Base-by-base conservation (phyloP, 2,888 invertebrate species). In the Apamea monoglypha region DNA sequence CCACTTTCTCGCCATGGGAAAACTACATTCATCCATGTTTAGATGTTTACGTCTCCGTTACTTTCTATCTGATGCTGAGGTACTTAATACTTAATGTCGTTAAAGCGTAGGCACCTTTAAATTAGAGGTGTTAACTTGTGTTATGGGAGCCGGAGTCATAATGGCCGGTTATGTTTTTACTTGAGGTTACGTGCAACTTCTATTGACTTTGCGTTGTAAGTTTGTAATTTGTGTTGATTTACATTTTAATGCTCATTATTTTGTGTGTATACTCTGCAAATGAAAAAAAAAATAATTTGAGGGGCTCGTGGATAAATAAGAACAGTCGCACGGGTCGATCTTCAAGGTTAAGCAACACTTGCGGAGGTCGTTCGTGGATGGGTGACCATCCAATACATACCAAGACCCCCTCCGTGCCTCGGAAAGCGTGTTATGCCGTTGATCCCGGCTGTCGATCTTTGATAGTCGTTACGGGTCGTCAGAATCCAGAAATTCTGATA, bases 1-100 rank as follows among this genome's bases (percentile, higher is more conserved):
- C 94, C 92, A 95, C 96, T 96, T 96, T 96, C 96, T 95, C 90
- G 90, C 92, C 94, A 96, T 96, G 96, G 95, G 96, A 96, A 96
- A 94, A 93, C 91, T 90, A 87, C 93, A 92, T 93, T 91, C 92
- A 91, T 89, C 90, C 89, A 91, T 92, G 91, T 92, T 91, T 90
- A 91, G 89, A 91, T 92, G 91, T 92, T 91, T 90, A 91, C 91
- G 90, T 91, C 90, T 91, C 81, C 75, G 84, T 87, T 88, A 87
- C 90, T 90, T 90, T 90, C 90, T 90, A 90, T 78, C 81, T 76
- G 86, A 81, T 83, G 83, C 75, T 76, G 80, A 50, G 67, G 66
- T 84, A 73, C 80, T 75, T 77, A 71, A n/a, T 61, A 59, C 36
- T 59, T 40, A 59, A 59, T 71, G 78, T 67, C 67, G 50, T 77